These are phyloP conservation scores for Vireo altiloquus DNA, from an alignment of 2,113 vertebrate genomes.

Conservation along the genomic window DNA sequence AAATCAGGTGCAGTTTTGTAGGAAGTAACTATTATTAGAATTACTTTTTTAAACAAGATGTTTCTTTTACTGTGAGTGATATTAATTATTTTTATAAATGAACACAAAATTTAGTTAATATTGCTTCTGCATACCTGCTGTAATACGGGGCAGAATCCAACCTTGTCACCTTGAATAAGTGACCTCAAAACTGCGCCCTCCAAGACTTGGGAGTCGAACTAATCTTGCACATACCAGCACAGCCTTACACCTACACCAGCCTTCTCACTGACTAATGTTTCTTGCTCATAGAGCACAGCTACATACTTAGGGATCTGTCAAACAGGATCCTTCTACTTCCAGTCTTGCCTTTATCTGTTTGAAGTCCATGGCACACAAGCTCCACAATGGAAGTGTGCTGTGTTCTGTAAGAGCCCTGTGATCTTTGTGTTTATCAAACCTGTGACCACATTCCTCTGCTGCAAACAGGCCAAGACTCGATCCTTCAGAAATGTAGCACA, in stretches of 20 bases:
- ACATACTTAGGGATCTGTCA: neutral
- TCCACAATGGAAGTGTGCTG: fast-evolving
- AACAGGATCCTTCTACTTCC: neutral
- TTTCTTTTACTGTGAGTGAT: neutral
- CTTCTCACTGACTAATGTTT: neutral
- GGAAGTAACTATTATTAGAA: neutral
- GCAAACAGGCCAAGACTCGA: neutral
- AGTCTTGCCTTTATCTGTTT: neutral
- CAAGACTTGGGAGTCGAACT: neutral
- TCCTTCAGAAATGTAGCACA: neutral
- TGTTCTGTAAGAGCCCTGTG: fast-evolving
- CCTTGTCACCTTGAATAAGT: neutral
- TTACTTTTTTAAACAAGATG: neutral
- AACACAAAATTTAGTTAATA: neutral
- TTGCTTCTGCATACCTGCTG: neutral
- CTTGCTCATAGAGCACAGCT: neutral
- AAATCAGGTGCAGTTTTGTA: neutral
- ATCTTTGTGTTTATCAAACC: neutral
- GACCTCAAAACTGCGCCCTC: neutral
- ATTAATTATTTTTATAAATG: neutral
- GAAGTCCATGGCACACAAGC: neutral
- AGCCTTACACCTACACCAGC: neutral
- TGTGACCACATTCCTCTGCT: neutral
- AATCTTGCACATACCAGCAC: neutral
- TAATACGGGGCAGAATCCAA: neutral